Conservation (phyloP, 2,113 vertebrate genomes). For the Otocyon megalotis region DNA sequence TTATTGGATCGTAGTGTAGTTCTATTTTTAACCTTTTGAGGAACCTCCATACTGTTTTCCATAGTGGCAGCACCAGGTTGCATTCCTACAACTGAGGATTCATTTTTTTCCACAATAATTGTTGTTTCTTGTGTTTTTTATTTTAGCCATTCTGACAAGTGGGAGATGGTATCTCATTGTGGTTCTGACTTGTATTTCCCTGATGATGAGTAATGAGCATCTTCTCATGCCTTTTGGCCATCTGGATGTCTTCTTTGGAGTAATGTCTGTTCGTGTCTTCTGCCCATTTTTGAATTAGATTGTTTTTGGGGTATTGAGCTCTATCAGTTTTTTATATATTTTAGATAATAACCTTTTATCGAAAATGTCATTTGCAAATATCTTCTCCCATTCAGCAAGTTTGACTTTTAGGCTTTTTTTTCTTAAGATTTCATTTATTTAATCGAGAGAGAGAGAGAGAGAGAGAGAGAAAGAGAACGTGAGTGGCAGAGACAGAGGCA, state of each 20-base stretch:
- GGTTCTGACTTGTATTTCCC: background rate
- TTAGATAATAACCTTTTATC: background rate
- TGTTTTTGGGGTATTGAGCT: background rate
- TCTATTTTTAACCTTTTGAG: background rate
- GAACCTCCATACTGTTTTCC: background rate
- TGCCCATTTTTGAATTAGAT: background rate
- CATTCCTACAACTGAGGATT: background rate
- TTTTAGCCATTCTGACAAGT: background rate
- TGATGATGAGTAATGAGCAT: background rate
- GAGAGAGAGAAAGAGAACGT: too few relatives aligned
- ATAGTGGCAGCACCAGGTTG: background rate
- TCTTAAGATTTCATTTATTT: too few relatives aligned
- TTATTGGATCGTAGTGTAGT: background rate
- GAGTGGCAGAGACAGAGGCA: too few relatives aligned
- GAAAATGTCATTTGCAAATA: background rate
- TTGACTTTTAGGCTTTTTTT: background rate
- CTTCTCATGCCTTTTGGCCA: background rate
- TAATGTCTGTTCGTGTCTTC: background rate
- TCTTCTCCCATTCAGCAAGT: background rate
- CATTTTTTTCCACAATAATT: background rate
- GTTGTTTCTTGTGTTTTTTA: background rate
- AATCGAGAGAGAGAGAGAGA: too few relatives aligned
- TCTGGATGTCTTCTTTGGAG: background rate
- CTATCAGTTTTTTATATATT: background rate
- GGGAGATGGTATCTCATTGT: background rate